Percentiles rank a stretch among this genome's conserved stretches.
Conservation (phyloP, 2,888 invertebrate species). For the Campoplex capitator region DNA sequence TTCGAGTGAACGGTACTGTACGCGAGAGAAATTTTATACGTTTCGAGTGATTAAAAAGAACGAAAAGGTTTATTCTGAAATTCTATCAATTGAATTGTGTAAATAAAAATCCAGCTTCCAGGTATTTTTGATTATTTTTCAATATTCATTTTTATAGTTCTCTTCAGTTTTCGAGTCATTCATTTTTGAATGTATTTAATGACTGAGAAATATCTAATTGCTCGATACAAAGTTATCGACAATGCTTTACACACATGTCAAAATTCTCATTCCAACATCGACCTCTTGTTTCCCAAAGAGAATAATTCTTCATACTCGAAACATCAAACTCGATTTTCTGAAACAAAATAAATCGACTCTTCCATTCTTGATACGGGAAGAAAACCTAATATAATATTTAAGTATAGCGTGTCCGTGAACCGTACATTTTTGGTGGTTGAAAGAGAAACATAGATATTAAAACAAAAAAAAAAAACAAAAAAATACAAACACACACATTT, state of each 20-base stretch:
- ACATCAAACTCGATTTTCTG: background rate
- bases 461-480: background rate
- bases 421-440: background rate
- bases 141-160: too few species aligned
- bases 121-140: too few species aligned
- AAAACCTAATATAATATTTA: conserved; percentile 19
- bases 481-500: background rate
- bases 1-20: too few species aligned
- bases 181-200: background rate
- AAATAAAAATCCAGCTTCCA: too few species aligned
- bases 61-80: background rate
- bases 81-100: background rate
- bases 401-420: background rate
- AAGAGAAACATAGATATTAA: background rate
- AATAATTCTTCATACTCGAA: background rate
- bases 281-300: background rate
- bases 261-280: background rate
- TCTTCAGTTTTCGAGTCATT: background rate
- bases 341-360: background rate
- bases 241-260: background rate
- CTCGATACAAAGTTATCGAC: background rate
- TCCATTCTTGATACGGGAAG: background rate
- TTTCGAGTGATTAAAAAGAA: background rate
- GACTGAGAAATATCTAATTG: background rate
- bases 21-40: background rate